phyloP scores from a whole-genome alignment of 2,888 invertebrate species.

The Pyrgus malvae region DNA sequence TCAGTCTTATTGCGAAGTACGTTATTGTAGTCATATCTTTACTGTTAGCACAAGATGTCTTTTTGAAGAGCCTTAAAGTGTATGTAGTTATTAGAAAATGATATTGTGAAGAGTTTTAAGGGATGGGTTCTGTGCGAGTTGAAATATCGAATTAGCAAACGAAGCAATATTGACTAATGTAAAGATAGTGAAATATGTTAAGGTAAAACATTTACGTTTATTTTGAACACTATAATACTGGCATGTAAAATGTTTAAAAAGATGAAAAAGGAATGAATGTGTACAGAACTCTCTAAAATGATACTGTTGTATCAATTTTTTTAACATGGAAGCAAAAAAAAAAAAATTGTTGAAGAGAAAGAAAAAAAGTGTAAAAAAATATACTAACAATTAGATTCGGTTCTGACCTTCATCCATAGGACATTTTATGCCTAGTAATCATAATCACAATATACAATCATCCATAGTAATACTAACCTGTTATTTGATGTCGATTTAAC shows the following conservation, averaged over 20 bases:
- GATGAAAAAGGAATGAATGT: not conserved
- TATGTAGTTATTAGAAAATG: constrained; percentile 20
- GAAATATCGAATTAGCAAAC: constrained; percentile 14
- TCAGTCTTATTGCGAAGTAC: constrained; percentile 12
- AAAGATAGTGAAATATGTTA: constrained; percentile 21
- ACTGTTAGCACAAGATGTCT: constrained; percentile 14
- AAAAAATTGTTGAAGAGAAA: no score
- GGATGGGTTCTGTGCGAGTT: constrained; percentile 13
- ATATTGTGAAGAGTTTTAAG: constrained; percentile 12
- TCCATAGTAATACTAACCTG: constrained; percentile 5
- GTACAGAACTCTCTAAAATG: constrained; percentile 9
- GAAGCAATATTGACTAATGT: constrained; percentile 24
- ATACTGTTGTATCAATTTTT: not conserved
- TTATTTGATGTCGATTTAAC: constrained; percentile 2
- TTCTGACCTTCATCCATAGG: not conserved
- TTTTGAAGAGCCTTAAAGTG: constrained; percentile 20
- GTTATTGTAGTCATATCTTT: constrained; percentile 14
- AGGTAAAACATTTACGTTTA: constrained; percentile 21
- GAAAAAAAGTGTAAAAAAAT: no score
- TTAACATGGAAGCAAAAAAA: not conserved
- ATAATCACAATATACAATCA: constrained; percentile 6
- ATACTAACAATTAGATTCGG: no score
- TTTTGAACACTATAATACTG: not conserved
- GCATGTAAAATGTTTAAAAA: not conserved
- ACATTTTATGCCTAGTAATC: constrained; percentile 5